Conservation (phyloP, 2,888 invertebrate species). For the Odontomyia ornata region DNA sequence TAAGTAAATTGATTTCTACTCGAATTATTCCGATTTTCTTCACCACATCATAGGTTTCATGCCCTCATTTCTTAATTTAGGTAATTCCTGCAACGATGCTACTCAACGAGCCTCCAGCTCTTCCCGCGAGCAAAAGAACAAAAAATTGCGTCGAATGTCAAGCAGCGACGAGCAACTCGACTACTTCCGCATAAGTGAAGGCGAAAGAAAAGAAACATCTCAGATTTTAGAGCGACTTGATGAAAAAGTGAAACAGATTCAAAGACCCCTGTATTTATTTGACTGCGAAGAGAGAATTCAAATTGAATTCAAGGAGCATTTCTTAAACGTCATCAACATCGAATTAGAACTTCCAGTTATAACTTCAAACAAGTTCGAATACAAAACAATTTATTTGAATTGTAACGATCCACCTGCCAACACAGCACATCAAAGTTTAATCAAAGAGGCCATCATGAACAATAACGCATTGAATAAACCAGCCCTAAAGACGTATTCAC, state of each 20-base stretch:
- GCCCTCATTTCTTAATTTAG: not conserved
- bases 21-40: too few species aligned
- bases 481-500: not conserved
- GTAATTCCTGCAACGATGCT: conserved; percentile 24
- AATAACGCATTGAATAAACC: not conserved
- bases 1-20: not conserved
- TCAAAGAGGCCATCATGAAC: not conserved
- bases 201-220: not conserved
- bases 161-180: not conserved
- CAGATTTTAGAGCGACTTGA: not conserved
- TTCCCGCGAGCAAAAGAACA: not conserved
- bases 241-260: not conserved
- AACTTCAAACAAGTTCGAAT: not conserved
- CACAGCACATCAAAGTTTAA: not conserved
- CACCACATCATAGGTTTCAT: too few species aligned
- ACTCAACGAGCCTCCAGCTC: not conserved
- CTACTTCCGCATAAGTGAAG: not conserved
- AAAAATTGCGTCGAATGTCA: not conserved
- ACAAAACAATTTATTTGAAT: not conserved
- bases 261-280: conserved; percentile 9
- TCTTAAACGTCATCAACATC: conserved; percentile 11
- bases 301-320: conserved; percentile 7
- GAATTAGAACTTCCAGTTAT: not conserved
- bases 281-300: conserved; percentile 37
- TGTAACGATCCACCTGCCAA: not conserved